Evolutionary conservation across 2,888 invertebrate genomes (phyloP).

Genomic region (Caenorhabditis sp.): DNA sequence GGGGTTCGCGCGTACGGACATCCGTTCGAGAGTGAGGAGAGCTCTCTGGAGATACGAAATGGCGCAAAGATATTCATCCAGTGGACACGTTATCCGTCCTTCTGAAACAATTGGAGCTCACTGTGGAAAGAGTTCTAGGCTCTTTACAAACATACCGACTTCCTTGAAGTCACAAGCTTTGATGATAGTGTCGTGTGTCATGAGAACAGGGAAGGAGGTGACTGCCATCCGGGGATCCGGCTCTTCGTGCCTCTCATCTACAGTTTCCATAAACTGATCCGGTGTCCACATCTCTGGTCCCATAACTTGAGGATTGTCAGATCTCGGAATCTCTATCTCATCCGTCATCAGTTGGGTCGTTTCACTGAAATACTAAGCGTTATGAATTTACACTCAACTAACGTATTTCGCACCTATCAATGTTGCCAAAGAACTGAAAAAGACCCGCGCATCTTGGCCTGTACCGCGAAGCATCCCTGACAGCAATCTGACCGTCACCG

Average conservation of each 20-base stretch:
- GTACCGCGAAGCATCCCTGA: constrained; percentile 61
- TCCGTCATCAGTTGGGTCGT: constrained; percentile 7
- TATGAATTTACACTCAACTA: too few species aligned
- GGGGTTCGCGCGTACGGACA: constrained; percentile 13
- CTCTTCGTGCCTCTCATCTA: constrained; percentile 9
- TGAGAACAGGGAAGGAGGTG: constrained; percentile 23
- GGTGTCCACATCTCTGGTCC: constrained; percentile 31
- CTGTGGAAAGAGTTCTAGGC: too few species aligned
- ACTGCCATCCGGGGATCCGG: constrained; percentile 21
- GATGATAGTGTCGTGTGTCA: constrained; percentile 35
- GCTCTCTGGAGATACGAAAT: constrained; percentile 50
- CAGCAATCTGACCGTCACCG: constrained; percentile 56
- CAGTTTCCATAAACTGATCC: constrained; percentile 21
- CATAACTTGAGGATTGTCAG: constrained; percentile 12
- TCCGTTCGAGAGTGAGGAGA: constrained; percentile 31
- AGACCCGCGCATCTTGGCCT: constrained; percentile 62
- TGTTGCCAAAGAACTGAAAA: constrained; percentile 51
- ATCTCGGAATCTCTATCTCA: constrained; percentile 12
- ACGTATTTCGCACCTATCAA: background rate
- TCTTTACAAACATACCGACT: constrained; percentile 40
- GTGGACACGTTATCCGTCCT: constrained; percentile 55
- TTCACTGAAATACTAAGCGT: too few species aligned
- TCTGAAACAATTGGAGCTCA: constrained; percentile 15
- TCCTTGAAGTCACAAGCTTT: constrained; percentile 40
- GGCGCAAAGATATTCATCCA: constrained; percentile 62